Conservation (phyloP, 2,888 invertebrate species). For the Melieria crassipennis region DNA sequence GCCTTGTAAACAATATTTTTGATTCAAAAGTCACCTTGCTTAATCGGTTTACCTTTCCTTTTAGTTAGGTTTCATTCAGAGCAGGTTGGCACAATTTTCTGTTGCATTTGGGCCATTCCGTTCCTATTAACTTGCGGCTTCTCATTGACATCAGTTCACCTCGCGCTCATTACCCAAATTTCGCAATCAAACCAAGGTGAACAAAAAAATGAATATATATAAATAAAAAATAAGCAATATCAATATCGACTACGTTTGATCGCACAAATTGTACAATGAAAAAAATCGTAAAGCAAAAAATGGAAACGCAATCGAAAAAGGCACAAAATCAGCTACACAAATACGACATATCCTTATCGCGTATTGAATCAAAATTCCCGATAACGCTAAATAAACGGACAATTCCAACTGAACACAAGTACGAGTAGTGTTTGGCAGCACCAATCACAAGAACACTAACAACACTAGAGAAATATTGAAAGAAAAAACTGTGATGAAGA, state of each 20-base stretch:
- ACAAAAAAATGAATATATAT: background rate
- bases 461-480: background rate
- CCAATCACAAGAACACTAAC: slow-evolving; percentile 3
- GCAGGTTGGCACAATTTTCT: no score
- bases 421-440: slow-evolving; percentile 18
- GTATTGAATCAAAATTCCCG: slow-evolving; percentile 38
- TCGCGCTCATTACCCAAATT: slow-evolving; percentile 24
- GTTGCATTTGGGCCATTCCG: no score
- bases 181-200: slow-evolving; percentile 4
- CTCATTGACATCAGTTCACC: slow-evolving; percentile 3
- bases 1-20: no score
- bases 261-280: slow-evolving; percentile 6
- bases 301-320: background rate
- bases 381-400: slow-evolving; percentile 34
- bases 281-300: slow-evolving; percentile 7
- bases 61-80: no score
- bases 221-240: slow-evolving; percentile 14
- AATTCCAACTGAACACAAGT: slow-evolving; percentile 22
- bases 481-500: background rate
- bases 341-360: slow-evolving; percentile 40
- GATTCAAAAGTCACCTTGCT: no score
- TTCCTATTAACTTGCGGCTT: no score
- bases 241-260: background rate
- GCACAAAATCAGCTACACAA: slow-evolving; percentile 22
- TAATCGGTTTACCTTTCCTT: no score